phyloP scores from a whole-genome alignment of 2,888 invertebrate species.

The Caenorhabditis macrosperma region DNA sequence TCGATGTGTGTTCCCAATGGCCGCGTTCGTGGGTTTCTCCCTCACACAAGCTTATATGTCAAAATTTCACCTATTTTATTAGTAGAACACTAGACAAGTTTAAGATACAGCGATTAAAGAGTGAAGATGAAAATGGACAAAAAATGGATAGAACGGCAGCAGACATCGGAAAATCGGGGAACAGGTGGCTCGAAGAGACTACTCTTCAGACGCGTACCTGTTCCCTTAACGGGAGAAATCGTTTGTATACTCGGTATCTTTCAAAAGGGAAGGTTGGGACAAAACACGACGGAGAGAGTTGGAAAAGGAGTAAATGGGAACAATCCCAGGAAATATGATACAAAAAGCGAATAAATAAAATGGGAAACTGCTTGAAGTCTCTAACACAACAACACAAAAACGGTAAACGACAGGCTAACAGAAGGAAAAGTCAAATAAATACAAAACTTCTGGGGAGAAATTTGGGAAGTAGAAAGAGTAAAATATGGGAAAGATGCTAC shows the following conservation, averaged over 20 bases:
- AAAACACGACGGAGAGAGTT: conserved; percentile 3
- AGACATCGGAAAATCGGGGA: background rate
- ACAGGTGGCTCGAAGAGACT: background rate
- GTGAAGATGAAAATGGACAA: background rate
- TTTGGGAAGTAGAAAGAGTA: conserved; percentile 7
- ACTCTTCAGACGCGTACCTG: background rate
- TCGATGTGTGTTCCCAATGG: too few relatives aligned
- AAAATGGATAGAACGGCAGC: conserved; percentile 13
- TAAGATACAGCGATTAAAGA: conserved; percentile 6
- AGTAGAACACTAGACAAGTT: conserved; percentile 29
- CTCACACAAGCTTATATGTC: too few relatives aligned
- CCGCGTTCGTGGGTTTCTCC: too few relatives aligned
- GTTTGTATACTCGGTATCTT: conserved; percentile 28
- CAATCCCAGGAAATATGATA: conserved; percentile 12
- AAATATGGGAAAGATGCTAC: conserved; percentile 25
- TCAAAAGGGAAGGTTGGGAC: conserved; percentile 20
- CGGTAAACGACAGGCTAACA: conserved; percentile 10
- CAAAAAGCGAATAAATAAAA: conserved; percentile 17
- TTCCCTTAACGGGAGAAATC: conserved; percentile 17
- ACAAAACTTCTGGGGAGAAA: conserved; percentile 15
- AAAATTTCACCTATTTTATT: conserved; percentile 19
- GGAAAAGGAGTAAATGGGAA: conserved; percentile 21
- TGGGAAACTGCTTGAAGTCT: conserved; percentile 8
- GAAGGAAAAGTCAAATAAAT: conserved; percentile 39
- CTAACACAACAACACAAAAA: conserved; percentile 41